Base-by-base conservation (phyloP, 2,888 invertebrate species). In the Brachynemurus nebulosus region DNA sequence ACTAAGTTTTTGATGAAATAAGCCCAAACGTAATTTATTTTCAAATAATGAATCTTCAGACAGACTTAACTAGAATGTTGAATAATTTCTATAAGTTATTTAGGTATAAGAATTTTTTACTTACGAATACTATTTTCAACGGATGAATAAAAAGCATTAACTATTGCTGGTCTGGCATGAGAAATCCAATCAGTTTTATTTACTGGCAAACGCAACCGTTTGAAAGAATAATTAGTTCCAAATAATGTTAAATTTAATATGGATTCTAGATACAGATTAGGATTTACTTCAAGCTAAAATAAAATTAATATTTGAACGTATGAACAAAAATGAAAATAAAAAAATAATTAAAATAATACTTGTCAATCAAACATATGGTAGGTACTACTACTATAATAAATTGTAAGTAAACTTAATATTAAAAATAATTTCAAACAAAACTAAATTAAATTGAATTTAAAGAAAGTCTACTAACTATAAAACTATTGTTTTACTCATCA, bases 61-160 rank as follows among this genome's bases (percentile, higher is more conserved):
- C 43, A 72, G 58, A 43, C 66, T 63, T 30, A 72, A 55, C 53
- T 65, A 49, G 7, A 63, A 63, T 58, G 58, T 40, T 42, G n/a
- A n/a, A n/a, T n/a, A n/a, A n/a, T n/a, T n/a, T n/a, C n/a, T n/a
- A n/a, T n/a, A n/a, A n/a, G n/a, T n/a, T n/a, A n/a, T n/a, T 40
- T 14, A 45, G 19, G 20, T 27, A 19, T 17, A 43, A 11, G 33
- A 20, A 17, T 27, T 35, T 16, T 17, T 12, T 37, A 76, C 82
- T 78, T 70, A 88, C 86, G 86, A 52, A 89, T 88, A 57, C 85
- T 85, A 62, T 89, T 89, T 64, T 88, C 86, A 43, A 86, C 75
- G 0, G 86, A 78, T 1, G 84, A 85, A 60, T 88, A 89, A 67
- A 81, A 89, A 2, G 88, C 88, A 60, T 89, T 88, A 45, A 89